Base-by-base conservation (phyloP, 2,113 vertebrate genomes). In the Bostrychus sinensis region DNA sequence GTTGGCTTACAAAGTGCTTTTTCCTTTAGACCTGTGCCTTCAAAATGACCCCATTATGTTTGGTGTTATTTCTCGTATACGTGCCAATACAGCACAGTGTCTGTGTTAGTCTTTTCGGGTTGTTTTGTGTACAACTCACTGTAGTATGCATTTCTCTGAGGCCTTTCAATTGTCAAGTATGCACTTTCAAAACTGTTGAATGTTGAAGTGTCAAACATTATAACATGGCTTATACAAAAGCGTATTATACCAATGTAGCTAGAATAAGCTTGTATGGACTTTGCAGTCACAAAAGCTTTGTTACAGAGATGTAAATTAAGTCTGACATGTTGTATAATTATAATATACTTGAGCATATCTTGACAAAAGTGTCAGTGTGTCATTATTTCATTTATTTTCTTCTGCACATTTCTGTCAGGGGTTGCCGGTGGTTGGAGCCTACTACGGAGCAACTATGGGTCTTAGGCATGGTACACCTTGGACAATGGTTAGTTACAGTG, bases 1-100 rank as follows among this genome's bases (percentile, higher is more conserved):
- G 43, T 36, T 51, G 54, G 11, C 16, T 38, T 48, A 59, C 11
- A 41, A 26, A 1, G 12, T 54, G n/a, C 68, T 70, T 56, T 68
- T 77, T 68, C 12, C 11, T 13, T 46, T 78, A 65, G 73, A 56
- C 66, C 41, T 68, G 77, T 84, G 82, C 77, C 79, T 87, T 78
- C 56, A 68, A 72, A 69, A 70, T 30, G 23, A 50, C 7, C 3
- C 11, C 25, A 13, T 50, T 50, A 14, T 26, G 22, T 50, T 59
- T 34, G 30, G 59, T 42, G 50, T 48, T 68, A 46, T 72, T 26
- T 62, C 59, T 42, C 28, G 8, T 64, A 58, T 67, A 70, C 60
- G 39, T 64, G 39, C n/a, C n/a, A n/a, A n/a, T n/a, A 12, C 22
- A 23, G 19, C 9, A 20, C 3, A 42, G 3, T 45, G 20, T 25